phyloP scores from a whole-genome alignment of 1,140 invertebrate species.

The Papilio polytes region DNA sequence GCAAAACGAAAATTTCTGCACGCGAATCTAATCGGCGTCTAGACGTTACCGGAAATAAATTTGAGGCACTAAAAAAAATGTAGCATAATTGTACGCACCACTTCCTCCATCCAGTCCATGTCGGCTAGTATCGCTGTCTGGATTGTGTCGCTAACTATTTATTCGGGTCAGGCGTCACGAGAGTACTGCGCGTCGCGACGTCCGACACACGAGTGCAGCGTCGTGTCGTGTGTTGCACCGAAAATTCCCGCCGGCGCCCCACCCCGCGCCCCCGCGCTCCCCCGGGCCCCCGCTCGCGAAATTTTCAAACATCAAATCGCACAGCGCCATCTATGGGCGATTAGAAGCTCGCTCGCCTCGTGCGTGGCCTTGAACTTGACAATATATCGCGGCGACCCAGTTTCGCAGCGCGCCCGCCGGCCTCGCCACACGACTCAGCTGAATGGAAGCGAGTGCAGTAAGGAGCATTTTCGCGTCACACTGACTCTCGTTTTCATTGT shows the following conservation, averaged over 20 bases:
- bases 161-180: slow-evolving; percentile 65
- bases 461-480: slow-evolving; percentile 67
- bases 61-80: slow-evolving; percentile 38
- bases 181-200: slow-evolving; percentile 78
- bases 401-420: slow-evolving; percentile 64
- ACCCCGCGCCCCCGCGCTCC: slow-evolving; percentile 49
- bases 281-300: slow-evolving; percentile 68
- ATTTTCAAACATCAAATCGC: slow-evolving; percentile 71
- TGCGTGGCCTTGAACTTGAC: slow-evolving; percentile 81
- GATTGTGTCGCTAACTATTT: slow-evolving; percentile 57
- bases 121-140: slow-evolving; percentile 47
- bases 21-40: slow-evolving; percentile 41
- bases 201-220: slow-evolving; percentile 80
- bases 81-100: slow-evolving; percentile 70
- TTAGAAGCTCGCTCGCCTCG: slow-evolving; percentile 59
- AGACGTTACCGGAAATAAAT: slow-evolving; percentile 24
- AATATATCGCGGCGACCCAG: slow-evolving; percentile 74
- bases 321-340: slow-evolving; percentile 79
- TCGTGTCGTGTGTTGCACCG: slow-evolving; percentile 79
- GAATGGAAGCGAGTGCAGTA: slow-evolving; percentile 71
- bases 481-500: slow-evolving; percentile 76
- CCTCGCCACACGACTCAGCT: slow-evolving; percentile 62
- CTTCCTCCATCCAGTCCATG: slow-evolving; percentile 81
- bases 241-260: slow-evolving; percentile 77
- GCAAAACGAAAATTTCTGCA: slow-evolving; percentile 49